phyloP scores from a whole-genome alignment of 2,888 invertebrate genomes.

The Pyrrhopygopsis socrates region DNA sequence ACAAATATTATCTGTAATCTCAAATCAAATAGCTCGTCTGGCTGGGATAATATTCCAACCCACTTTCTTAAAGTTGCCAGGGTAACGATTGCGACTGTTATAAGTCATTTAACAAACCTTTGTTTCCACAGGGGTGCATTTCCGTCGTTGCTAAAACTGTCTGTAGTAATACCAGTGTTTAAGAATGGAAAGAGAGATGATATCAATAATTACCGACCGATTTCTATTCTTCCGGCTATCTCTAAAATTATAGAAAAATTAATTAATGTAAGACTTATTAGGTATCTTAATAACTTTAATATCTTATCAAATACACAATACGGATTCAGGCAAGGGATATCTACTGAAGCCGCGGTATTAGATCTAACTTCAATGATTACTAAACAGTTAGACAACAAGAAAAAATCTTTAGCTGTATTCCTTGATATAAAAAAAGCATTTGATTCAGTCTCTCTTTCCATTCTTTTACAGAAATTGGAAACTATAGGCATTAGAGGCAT shows the following conservation, averaged over 20 bases:
- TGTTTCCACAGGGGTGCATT: background rate
- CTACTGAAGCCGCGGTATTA: slow-evolving; percentile 50
- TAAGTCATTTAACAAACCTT: background rate
- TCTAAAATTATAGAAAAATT: slow-evolving; percentile 65
- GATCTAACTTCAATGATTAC: slow-evolving; percentile 34
- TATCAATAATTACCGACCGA: slow-evolving; percentile 50
- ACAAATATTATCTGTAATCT: background rate
- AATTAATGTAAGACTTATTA: slow-evolving; percentile 45
- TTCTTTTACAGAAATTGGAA: slow-evolving; percentile 46
- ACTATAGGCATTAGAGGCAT: slow-evolving; percentile 39
- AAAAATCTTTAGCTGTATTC: slow-evolving; percentile 62
- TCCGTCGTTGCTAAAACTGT: background rate
- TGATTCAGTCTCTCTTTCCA: slow-evolving; percentile 63
- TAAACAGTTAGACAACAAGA: slow-evolving; percentile 35
- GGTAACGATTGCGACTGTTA: background rate
- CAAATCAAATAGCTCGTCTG: background rate
- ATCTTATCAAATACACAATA: slow-evolving; percentile 51
- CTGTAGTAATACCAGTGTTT: background rate
- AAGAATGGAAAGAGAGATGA: background rate
- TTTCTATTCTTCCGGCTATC: slow-evolving; percentile 49
- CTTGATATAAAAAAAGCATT: slow-evolving; percentile 64
- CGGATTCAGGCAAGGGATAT: slow-evolving; percentile 49
- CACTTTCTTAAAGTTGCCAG: background rate
- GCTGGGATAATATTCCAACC: background rate
- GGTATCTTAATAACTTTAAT: slow-evolving; percentile 46